Percentiles rank a stretch among this genome's conserved stretches.
phyloP scores from a whole-genome alignment of 2,797 vertebrate species.

The Psittacula derbiana region DNA sequence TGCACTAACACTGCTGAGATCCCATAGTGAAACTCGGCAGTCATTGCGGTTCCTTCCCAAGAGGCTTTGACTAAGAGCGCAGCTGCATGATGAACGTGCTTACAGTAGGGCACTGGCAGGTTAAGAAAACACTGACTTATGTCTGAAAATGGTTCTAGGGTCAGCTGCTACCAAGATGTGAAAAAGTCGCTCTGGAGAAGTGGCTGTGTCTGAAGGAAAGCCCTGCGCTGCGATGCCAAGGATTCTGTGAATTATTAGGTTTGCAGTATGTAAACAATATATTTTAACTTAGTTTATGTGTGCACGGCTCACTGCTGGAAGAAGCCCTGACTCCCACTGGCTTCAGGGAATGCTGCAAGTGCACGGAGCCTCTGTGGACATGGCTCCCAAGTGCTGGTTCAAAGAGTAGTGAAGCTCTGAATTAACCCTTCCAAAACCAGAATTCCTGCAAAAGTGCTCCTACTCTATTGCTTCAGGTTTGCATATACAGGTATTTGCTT shows the following conservation, averaged over 20 bases:
- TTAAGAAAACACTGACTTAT: constrained; percentile 47
- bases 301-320: not conserved
- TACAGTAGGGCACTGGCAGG: constrained; percentile 24
- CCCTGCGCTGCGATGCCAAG: not conserved
- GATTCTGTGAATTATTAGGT: not conserved
- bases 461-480: not conserved
- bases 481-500: not conserved
- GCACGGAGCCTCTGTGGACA: not conserved
- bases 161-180: constrained; percentile 38
- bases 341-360: not conserved
- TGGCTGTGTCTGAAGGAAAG: not conserved
- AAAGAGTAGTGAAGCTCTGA: not conserved
- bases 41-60: not conserved
- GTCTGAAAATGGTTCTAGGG: constrained; percentile 15
- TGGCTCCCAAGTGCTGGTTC: not conserved
- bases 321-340: not conserved
- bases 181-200: constrained; percentile 1
- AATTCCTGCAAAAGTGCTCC: not conserved
- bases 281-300: not conserved
- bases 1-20: not conserved
- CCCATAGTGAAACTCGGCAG: not conserved
- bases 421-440: constrained; percentile 12
- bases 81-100: not conserved
- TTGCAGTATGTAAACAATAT: not conserved
- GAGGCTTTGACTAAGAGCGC: not conserved